Base-by-base conservation (phyloP, 1,140 invertebrate species). In the Neuroterus valhalla region DNA sequence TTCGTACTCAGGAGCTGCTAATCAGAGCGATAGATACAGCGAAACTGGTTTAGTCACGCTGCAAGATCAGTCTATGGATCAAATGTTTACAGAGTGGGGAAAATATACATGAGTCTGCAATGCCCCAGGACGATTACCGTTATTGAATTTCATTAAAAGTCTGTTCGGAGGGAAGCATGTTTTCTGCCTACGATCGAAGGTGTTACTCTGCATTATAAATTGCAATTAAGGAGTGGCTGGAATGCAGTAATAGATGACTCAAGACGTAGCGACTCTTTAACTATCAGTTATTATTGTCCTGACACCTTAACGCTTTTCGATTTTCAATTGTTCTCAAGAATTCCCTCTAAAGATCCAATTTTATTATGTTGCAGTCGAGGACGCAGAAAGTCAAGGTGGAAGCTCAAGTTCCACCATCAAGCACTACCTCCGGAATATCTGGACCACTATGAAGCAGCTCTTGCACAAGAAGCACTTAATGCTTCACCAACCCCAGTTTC, bases 401-500 rank as follows among this genome's bases (percentile, higher is more conserved):
- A 96, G 83, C 88, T 96, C 10, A 95, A 95, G 81, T 96, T 96
- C 81, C 95, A 96, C 79, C 95, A 96, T 80, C 94, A 96, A 84
- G 94, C 95, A 0, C 84, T 96, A 48, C 95, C 95, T 0, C 93
- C 94, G 1, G 94, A 95, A 80, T 96, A 96, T 79, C 89, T 95
- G 43, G 94, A 94, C 81, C 94, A 95, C 81, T 96, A 95, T 88
- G 94, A 95, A 84, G 93, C 94, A 14, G 92, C 93, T 0, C 86
- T 94, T n/a, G 92, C 92, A 46, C 92, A 91, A 62, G 88, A 90
- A 70, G 88, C 88, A 8, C 43, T 87, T 0, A 88, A 86, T 21
- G 77, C 86, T 0, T 71, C 78, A 1, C 26, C 74, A 1, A 62
- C 77, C 23, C 15, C 79, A 1, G 70, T 50, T 46, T 69, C 70